phyloP scores from a whole-genome alignment of 2,888 invertebrate species.

The Sepioteuthis lessoniana region DNA sequence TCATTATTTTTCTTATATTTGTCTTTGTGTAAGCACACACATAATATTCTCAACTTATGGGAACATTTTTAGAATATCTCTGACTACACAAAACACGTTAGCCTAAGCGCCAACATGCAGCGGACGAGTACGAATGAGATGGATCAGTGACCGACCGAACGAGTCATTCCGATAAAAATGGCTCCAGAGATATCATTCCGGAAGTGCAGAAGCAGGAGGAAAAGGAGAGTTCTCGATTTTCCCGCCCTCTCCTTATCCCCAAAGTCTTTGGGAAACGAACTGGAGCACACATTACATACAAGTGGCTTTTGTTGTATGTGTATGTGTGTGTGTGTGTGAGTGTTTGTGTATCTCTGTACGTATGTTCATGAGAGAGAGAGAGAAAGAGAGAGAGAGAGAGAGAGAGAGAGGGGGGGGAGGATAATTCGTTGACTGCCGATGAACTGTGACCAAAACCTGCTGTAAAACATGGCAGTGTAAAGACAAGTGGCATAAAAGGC shows the following conservation, averaged over 20 bases:
- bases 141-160: not conserved
- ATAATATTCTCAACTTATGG: too few species aligned
- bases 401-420: too few species aligned
- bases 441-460: not conserved
- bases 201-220: not conserved
- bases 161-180: not conserved
- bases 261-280: not conserved
- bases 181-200: slow-evolving; percentile 13
- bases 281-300: not conserved
- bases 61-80: too few species aligned
- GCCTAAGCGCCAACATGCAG: not conserved
- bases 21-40: too few species aligned
- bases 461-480: not conserved
- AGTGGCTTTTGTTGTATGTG: not conserved
- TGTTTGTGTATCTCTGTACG: too few species aligned
- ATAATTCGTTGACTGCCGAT: not conserved
- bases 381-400: too few species aligned
- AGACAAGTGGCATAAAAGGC: not conserved
- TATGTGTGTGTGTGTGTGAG: too few species aligned
- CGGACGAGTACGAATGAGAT: not conserved
- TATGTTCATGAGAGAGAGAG: not conserved
- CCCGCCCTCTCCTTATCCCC: not conserved
- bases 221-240: not conserved
- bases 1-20: too few species aligned
- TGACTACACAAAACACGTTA: too few species aligned